These are phyloP conservation scores for Malacoraja senta DNA, from an alignment of 2,797 vertebrate genomes.

Conservation along the genomic window DNA sequence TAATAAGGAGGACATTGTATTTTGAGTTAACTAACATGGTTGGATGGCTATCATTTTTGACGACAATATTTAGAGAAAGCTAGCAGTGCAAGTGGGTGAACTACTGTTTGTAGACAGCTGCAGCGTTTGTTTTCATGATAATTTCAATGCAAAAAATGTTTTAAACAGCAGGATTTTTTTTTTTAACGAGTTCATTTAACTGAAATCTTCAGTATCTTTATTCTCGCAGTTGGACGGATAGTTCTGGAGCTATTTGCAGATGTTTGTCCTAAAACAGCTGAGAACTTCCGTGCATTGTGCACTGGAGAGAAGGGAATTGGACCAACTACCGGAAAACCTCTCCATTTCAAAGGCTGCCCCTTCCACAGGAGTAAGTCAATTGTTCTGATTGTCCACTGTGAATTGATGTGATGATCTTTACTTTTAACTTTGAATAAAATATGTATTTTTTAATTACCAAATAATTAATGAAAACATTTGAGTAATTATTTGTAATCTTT, in stretches of 20 bases:
- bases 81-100: not conserved
- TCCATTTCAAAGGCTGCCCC: conserved; percentile 92
- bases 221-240: conserved; percentile 71
- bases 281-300: conserved; percentile 90
- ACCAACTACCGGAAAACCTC: conserved; percentile 75
- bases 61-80: not conserved
- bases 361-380: conserved; percentile 83
- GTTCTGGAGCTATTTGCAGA: conserved; percentile 89
- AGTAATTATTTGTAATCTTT: conserved; percentile 41
- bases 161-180: not conserved
- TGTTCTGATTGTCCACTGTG: conserved; percentile 6
- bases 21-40: not conserved
- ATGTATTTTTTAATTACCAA: not conserved
- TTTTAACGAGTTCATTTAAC: not conserved
- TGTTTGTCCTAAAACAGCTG: conserved; percentile 83
- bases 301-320: conserved; percentile 88
- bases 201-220: not conserved
- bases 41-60: not conserved
- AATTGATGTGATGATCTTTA: conserved; percentile 33
- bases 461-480: not conserved
- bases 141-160: not conserved
- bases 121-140: not conserved
- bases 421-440: not conserved
- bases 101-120: not conserved
- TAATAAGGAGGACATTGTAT: not conserved